Percentiles rank a stretch among this genome's conserved stretches.
phyloP scores from a whole-genome alignment of 2,797 vertebrate genomes.

The Notolabrus celidotus region DNA sequence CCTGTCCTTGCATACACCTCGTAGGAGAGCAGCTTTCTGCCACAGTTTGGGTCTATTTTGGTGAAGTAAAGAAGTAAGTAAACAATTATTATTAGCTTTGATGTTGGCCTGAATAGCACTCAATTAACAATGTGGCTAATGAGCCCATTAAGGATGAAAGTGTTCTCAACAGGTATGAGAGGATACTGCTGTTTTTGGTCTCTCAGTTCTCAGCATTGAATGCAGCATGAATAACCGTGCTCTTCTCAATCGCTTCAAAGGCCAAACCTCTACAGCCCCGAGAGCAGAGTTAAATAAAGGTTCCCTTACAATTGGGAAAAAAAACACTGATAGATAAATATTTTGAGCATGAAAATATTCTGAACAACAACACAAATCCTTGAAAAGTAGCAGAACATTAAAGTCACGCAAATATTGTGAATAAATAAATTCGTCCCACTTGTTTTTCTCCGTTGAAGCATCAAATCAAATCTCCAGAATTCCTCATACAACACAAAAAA shows the following conservation, averaged over 20 bases:
- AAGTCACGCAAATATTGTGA: slow-evolving; percentile 14
- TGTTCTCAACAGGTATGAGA: slow-evolving; percentile 90
- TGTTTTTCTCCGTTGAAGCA: slow-evolving; percentile 14
- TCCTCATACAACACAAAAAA: slow-evolving; percentile 19
- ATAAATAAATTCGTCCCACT: slow-evolving; percentile 17
- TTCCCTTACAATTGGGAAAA: slow-evolving; percentile 62
- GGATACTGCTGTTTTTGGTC: slow-evolving; percentile 84
- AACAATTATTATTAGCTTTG: slow-evolving; percentile 87
- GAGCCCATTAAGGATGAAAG: slow-evolving; percentile 89
- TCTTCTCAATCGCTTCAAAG: slow-evolving; percentile 81
- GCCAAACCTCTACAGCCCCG: slow-evolving; percentile 79
- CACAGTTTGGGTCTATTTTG: slow-evolving; percentile 75
- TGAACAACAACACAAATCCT: slow-evolving; percentile 1
- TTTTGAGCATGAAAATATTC: slow-evolving; percentile 29
- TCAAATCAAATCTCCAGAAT: slow-evolving; percentile 28
- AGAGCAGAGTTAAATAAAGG: slow-evolving; percentile 81
- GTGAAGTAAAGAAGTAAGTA: slow-evolving; percentile 78
- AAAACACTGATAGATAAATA: slow-evolving; percentile 23
- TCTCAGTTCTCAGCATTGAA: slow-evolving; percentile 80
- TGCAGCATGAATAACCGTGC: slow-evolving; percentile 81
- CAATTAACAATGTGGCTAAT: slow-evolving; percentile 89
- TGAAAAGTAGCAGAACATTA: slow-evolving; percentile 1
- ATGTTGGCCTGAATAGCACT: slow-evolving; percentile 87
- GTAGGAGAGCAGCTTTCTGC: slow-evolving; percentile 69
- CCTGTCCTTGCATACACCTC: slow-evolving; percentile 63